Evolutionary conservation across 2,888 invertebrate species (phyloP).

Genomic region (Eledona agricola): DNA sequence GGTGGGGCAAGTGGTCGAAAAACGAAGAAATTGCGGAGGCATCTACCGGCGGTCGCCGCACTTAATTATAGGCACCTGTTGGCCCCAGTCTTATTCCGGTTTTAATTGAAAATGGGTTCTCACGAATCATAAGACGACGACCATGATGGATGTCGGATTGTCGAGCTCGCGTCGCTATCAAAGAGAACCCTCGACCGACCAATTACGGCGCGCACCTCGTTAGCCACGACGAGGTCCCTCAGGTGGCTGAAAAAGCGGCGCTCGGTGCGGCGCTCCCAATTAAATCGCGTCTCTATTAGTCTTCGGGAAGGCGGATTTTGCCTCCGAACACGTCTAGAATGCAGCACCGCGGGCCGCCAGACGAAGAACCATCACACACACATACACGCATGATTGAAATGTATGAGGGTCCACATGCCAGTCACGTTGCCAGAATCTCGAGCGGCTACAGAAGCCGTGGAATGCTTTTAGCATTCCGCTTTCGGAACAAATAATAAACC

Average conservation of each 20-base stretch:
- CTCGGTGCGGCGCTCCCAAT: slow-evolving; percentile 4
- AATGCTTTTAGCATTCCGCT: slow-evolving; percentile 61
- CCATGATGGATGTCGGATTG: slow-evolving; percentile 28
- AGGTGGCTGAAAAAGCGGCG: not conserved
- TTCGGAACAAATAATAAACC: slow-evolving; percentile 59
- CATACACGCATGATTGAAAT: slow-evolving; percentile 52
- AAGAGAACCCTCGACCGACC: slow-evolving; percentile 13
- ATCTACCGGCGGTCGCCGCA: slow-evolving; percentile 31
- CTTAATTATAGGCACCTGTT: slow-evolving; percentile 36
- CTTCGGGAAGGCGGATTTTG: slow-evolving; percentile 17
- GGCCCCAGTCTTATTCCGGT: slow-evolving; percentile 31
- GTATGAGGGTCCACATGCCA: slow-evolving; percentile 54
- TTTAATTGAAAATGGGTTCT: slow-evolving; percentile 35
- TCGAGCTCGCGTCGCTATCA: too few relatives aligned
- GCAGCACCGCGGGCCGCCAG: slow-evolving; percentile 21
- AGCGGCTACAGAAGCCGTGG: slow-evolving; percentile 53
- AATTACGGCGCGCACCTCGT: slow-evolving; percentile 14
- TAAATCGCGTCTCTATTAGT: not conserved
- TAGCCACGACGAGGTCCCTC: slow-evolving; percentile 3
- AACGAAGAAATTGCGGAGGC: slow-evolving; percentile 36
- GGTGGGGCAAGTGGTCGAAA: slow-evolving; percentile 19
- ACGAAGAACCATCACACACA: slow-evolving; percentile 17
- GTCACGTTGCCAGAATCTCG: slow-evolving; percentile 54
- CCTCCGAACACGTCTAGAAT: slow-evolving; percentile 25
- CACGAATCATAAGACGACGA: slow-evolving; percentile 29